A percentile compares a stretch with the other conserved stretches of the same genome.
phyloP scores from a whole-genome alignment of 2,797 vertebrate species.

The Molossus molossus region DNA sequence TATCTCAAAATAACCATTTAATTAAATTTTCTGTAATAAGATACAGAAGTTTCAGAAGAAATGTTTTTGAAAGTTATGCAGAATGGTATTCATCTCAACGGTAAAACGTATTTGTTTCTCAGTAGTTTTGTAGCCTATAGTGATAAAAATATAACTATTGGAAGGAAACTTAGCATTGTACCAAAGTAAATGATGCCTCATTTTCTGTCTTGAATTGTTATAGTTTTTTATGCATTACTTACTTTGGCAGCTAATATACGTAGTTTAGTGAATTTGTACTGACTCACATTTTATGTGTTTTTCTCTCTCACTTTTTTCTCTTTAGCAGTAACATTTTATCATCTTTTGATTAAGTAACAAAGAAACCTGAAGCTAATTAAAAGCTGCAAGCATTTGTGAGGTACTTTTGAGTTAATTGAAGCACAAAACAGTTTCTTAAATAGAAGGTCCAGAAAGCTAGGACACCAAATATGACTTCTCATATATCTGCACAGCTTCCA shows the following conservation, averaged over 20 bases:
- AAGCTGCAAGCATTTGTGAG: slow-evolving; percentile 34
- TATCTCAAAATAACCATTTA: not conserved
- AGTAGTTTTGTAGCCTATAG: not conserved
- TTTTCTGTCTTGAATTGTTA: slow-evolving; percentile 52
- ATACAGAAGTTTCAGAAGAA: not conserved
- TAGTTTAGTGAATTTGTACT: slow-evolving; percentile 51
- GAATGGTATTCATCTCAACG: not conserved
- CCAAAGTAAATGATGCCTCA: not conserved
- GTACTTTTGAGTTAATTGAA: not conserved
- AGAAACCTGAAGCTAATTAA: slow-evolving; percentile 72
- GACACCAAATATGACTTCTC: not conserved
- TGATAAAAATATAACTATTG: slow-evolving; percentile 32
- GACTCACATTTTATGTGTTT: slow-evolving; percentile 33
- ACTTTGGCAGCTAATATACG: not conserved
- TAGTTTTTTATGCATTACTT: slow-evolving; percentile 53
- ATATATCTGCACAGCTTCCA: not conserved
- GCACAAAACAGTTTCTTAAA: slow-evolving; percentile 16
- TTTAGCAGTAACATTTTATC: slow-evolving; percentile 62
- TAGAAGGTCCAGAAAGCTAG: not conserved
- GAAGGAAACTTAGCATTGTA: not conserved
- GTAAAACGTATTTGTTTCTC: not conserved
- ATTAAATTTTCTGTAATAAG: not conserved
- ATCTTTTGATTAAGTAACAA: slow-evolving; percentile 71
- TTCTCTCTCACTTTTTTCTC: no score
- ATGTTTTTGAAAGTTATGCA: not conserved